Evolutionary conservation across 2,113 vertebrate species (phyloP).

Genomic region (Oxygymnocypris stewartii): DNA sequence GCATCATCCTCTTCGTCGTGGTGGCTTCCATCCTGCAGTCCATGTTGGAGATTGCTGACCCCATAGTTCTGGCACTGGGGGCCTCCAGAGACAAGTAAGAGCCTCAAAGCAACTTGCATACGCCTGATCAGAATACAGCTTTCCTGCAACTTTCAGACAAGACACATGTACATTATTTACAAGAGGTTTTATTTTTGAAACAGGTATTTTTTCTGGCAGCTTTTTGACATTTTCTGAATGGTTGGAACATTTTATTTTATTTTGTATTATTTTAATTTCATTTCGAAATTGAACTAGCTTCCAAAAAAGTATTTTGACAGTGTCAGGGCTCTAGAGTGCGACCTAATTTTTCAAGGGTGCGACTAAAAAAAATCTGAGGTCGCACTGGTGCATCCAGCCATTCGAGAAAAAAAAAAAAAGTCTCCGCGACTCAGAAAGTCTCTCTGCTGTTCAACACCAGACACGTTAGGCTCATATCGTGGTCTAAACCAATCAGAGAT

Average conservation of each 20-base stretch:
- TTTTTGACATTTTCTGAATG: background rate
- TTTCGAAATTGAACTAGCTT: background rate
- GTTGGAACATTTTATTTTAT: background rate
- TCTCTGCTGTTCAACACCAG: too few relatives aligned
- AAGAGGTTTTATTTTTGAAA: background rate
- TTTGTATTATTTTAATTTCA: too few relatives aligned
- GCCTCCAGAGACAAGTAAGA: conserved; percentile 96
- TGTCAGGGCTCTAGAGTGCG: too few relatives aligned
- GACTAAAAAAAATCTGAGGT: too few relatives aligned
- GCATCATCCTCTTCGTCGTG: conserved; percentile 98
- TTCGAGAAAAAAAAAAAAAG: too few relatives aligned
- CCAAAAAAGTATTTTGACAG: background rate
- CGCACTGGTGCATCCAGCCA: too few relatives aligned
- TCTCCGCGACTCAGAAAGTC: too few relatives aligned
- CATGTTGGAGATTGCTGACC: conserved; percentile 99
- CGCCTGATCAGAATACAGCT: background rate
- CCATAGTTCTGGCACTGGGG: conserved; percentile 93
- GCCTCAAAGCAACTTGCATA: background rate
- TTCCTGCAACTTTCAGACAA: background rate
- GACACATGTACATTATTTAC: background rate
- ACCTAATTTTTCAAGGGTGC: too few relatives aligned
- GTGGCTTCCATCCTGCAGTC: conserved; percentile 98
- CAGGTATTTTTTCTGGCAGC: background rate
- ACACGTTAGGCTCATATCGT: too few relatives aligned
- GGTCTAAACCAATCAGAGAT: too few relatives aligned